Base-by-base conservation (phyloP, 2,888 invertebrate species). In the Scaptomyza parva region DNA sequence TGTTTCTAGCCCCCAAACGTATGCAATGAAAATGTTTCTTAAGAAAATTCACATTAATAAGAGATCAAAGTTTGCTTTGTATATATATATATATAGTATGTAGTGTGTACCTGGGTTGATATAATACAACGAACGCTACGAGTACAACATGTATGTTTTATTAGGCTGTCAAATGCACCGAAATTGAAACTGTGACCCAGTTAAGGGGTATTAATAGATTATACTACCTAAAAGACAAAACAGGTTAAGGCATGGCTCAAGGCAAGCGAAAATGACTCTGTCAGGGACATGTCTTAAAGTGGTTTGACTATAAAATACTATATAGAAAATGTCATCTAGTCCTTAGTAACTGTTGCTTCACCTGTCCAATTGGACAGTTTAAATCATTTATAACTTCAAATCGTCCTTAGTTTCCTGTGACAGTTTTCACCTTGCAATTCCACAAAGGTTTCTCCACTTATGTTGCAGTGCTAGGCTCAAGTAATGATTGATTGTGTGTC, bases 121-220 rank as follows among this genome's bases (percentile, higher is more conserved):
- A 39, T 24, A 33, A 14, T 30, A 30, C 24, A 24, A 24, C 7
- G 24, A 24, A 2, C 4, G 8, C 24, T 7, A 24, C 14, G 40
- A 47, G 45, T 14, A 30, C 26, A 45, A 12, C 35, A 65, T 65
- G 20, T 41, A 69, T 70, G 20, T 62, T 69, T 69, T 55, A 70
- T 62, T 28, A 45, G 41, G 50, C 61, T 61, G 52, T 69, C 70
- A 60, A 69, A 47, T 63, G 57, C 44, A 70, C n/a, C 18, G 51
- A 61, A 61, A 70, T 70, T 70, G 51, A 61, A 69, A 37, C 55
- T 60, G 59, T 67, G 73, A 66, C 70, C 73, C 45, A 73, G 54
- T 60, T 73, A 43, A 40, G 17, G 17, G 39, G 47, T 48, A 71
- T 70, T 70, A 71, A 65, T 69, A 71, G 47, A 57, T 70, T 44